Evolutionary conservation across 2,888 invertebrate genomes (phyloP), one percentile per base, ranked within the genome.

Genomic region (Aproaerema taeniolella): DNA sequence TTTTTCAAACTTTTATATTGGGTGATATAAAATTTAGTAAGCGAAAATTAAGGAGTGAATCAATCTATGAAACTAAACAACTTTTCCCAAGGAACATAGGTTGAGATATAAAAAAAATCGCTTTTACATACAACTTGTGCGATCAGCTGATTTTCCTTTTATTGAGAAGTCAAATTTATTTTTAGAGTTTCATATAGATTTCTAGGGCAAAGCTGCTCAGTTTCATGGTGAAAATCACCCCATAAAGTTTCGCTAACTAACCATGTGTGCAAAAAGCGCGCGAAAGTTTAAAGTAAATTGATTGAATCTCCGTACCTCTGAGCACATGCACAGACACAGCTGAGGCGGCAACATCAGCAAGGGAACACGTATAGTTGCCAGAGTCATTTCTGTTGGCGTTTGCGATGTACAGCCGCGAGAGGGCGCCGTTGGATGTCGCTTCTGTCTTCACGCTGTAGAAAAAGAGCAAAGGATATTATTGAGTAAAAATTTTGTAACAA

Each of bases 321-420:
- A 94, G 85, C 38, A 94, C 93, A 71, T 94, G 93, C 38, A 94
- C 93, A 38, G 90, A 88, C 31, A 93, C 91, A 13, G 91, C 91
- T 29, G 90, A 89, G 32, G 91, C 87, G 12, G 93, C 91, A 41
- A 92, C 90, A 50, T 92, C 92, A 36, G 91, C 91, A 47, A 94
- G 75, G 24, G 92, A 88, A 65, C 94, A 94, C 40, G 93, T 92
- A 72, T 94, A 94, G 73, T 93, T 93, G 24, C 94, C 94, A 20
- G 93, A 92, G 65, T 94, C 94, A 47, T 91, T 90, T 54, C 90
- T 89, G 64, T 92, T 91, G 36, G 93, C 93, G 70, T 94, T 93
- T 42, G 93, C 94, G 52, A 94, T 93, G 80, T 93, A 93, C 44
- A 94, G 88, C 39, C 92, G 88, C 46, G 93, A 94, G 43, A 92